Evolutionary conservation across 2,113 vertebrate genomes (phyloP).

Genomic region (Chrysochloris asiatica): DNA sequence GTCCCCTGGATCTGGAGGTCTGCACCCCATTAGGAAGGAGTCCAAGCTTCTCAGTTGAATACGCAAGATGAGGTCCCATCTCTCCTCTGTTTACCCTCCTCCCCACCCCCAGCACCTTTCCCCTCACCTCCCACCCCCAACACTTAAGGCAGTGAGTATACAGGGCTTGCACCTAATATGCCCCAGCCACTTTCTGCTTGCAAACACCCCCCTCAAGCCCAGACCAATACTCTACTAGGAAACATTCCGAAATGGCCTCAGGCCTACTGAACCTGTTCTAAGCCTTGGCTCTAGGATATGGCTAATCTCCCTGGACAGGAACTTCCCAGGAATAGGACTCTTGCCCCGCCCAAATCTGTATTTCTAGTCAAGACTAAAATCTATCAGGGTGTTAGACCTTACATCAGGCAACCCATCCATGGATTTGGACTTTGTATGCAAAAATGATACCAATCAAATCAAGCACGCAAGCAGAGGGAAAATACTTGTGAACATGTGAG

Average conservation of each 20-base stretch:
- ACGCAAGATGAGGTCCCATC: no score
- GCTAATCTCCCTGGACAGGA: rapidly evolving
- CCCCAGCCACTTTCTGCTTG: background rate
- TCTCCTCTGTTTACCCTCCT: no score
- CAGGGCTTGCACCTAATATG: no score
- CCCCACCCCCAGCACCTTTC: no score
- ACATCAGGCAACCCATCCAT: no score
- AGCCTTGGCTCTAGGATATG: rapidly evolving
- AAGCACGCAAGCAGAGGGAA: no score
- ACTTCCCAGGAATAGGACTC: rapidly evolving
- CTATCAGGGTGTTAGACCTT: background rate
- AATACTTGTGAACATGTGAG: no score
- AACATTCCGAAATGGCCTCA: rapidly evolving
- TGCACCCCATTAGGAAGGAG: background rate
- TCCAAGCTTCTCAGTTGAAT: background rate
- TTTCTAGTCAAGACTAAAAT: background rate
- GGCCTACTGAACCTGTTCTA: rapidly evolving
- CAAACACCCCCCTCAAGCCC: background rate
- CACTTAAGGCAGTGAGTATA: no score
- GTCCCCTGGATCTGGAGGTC: no score
- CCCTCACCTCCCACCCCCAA: no score
- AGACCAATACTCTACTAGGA: background rate
- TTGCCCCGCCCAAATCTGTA: rapidly evolving
- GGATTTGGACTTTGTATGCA: background rate
- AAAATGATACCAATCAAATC: background rate